Evolutionary conservation across 2,797 vertebrate genomes (phyloP).

Genomic region (Orientallactaga sibirica): DNA sequence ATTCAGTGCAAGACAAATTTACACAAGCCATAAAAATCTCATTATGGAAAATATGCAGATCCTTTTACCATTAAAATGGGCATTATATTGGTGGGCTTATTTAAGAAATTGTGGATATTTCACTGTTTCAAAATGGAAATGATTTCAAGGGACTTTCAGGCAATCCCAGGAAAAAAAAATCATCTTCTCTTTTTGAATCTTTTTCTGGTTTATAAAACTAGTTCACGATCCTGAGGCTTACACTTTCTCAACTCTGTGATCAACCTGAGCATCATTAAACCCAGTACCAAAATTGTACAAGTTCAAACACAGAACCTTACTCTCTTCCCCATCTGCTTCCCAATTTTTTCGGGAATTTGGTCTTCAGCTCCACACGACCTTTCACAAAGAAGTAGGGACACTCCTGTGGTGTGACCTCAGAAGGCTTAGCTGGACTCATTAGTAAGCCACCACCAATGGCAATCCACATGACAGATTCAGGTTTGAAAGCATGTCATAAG

Average conservation of each 20-base stretch:
- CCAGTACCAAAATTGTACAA: not conserved
- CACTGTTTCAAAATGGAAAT: constrained; percentile 83
- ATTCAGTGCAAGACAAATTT: constrained; percentile 88
- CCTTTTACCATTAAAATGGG: constrained; percentile 84
- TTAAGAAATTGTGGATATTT: constrained; percentile 86
- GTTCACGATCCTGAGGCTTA: not conserved
- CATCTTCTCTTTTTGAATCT: constrained; percentile 65
- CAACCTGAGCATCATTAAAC: not conserved
- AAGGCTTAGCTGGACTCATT: constrained; percentile 49
- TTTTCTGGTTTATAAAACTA: constrained; percentile 69
- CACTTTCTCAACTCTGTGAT: constrained; percentile 36
- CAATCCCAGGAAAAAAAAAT: constrained; percentile 61
- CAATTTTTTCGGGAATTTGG: constrained; percentile 64
- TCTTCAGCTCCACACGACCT: constrained; percentile 39
- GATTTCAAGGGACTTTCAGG: constrained; percentile 82
- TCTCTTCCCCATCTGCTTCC: not conserved
- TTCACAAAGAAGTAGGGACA: not conserved
- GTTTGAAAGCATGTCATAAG: constrained; percentile 44
- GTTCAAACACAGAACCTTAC: no score
- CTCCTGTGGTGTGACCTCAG: constrained; percentile 39
- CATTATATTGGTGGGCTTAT: constrained; percentile 83
- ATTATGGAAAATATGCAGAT: constrained; percentile 88
- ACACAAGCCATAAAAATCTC: constrained; percentile 88
- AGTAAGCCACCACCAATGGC: constrained; percentile 57
- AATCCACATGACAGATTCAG: constrained; percentile 66